Conservation (phyloP, 2,113 vertebrate genomes). For the Oncorhynchus kisutch region DNA sequence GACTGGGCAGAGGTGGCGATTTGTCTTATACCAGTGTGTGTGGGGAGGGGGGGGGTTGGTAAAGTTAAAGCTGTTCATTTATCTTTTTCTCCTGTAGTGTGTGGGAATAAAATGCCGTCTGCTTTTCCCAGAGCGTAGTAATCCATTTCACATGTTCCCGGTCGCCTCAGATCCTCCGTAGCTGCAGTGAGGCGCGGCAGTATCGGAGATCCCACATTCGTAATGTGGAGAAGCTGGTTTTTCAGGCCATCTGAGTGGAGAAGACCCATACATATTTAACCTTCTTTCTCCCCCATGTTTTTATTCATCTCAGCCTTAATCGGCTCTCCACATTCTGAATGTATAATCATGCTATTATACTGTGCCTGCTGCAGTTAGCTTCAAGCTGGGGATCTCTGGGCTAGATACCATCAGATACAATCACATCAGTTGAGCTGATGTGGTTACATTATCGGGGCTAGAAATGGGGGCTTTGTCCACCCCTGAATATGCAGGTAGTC, state of each 20-base stretch:
- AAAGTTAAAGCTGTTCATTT: too few relatives aligned
- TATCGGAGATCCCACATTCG: constrained; percentile 34
- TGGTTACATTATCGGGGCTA: constrained; percentile 7
- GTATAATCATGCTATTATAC: constrained; percentile 48
- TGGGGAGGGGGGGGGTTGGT: too few relatives aligned
- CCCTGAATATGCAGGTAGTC: constrained; percentile 10
- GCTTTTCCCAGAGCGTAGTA: constrained; percentile 45
- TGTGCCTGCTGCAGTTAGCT: constrained; percentile 37
- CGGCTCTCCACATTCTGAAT: constrained; percentile 45
- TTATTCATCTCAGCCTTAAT: constrained; percentile 49
- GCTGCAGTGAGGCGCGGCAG: constrained; percentile 16
- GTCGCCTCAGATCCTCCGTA: constrained; percentile 24
- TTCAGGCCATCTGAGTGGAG: constrained; percentile 8
- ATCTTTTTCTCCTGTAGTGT: too few relatives aligned
- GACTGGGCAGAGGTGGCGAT: too few relatives aligned
- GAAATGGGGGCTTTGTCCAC: constrained; percentile 17
- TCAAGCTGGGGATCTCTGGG: constrained; percentile 15
- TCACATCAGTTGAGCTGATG: constrained; percentile 11
- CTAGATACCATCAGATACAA: constrained; percentile 18
- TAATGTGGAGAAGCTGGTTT: background rate
- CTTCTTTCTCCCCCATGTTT: constrained; percentile 29
- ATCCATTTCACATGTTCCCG: constrained; percentile 54
- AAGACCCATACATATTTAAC: constrained; percentile 55
- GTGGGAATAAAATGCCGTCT: constrained; percentile 12
- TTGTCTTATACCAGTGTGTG: too few relatives aligned